Conservation (phyloP, 2,888 invertebrate genomes). For the Pristionchus japonicus region DNA sequence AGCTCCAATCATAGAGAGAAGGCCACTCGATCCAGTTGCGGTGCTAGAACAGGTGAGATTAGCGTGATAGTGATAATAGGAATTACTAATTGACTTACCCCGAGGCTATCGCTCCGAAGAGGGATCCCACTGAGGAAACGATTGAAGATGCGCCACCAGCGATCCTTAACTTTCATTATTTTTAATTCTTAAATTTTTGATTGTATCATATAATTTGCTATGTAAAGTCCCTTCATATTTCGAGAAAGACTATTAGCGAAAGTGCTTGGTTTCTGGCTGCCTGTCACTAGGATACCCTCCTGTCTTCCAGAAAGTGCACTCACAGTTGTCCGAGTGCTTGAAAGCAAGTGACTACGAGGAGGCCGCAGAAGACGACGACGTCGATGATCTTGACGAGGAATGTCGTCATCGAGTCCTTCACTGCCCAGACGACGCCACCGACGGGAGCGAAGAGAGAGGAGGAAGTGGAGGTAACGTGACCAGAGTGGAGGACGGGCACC, state of each 20-base stretch:
- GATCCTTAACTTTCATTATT: not conserved
- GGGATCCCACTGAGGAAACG: not conserved
- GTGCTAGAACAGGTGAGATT: not conserved
- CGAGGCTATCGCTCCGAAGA: not conserved
- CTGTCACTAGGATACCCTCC: not conserved
- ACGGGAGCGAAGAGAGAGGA: conserved; percentile 11
- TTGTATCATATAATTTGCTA: too few relatives aligned
- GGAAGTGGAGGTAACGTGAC: not conserved
- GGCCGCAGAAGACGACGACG: not conserved
- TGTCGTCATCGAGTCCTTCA: conserved; percentile 32
- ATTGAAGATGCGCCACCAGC: not conserved
- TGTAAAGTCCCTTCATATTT: not conserved
- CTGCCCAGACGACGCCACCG: conserved; percentile 42
- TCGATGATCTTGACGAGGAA: conserved; percentile 36
- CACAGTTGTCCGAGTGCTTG: conserved; percentile 24
- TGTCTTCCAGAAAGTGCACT: too few relatives aligned
- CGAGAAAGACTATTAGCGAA: not conserved
- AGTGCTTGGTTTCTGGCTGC: not conserved
- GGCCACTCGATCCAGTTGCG: not conserved
- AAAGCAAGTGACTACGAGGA: not conserved
- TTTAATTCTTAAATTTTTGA: not conserved
- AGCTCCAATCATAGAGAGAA: not conserved
- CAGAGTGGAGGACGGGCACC: not conserved
- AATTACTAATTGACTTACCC: conserved; percentile 1
- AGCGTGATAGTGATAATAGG: not conserved